Base-by-base conservation (phyloP, 2,113 vertebrate species). In the Saccopteryx bilineata region DNA sequence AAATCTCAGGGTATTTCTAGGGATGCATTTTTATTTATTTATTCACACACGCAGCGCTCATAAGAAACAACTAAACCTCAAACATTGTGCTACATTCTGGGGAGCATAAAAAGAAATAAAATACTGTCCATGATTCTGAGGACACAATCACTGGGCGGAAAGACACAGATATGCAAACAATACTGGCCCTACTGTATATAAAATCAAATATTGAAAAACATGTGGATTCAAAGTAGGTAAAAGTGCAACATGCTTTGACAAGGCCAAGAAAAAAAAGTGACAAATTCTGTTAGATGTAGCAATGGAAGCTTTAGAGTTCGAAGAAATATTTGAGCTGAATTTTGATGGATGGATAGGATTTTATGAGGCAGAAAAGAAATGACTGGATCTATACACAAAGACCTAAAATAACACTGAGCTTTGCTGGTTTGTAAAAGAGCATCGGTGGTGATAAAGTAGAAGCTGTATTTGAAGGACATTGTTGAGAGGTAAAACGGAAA, bases 181-280 rank as follows among this genome's bases (percentile, higher is more conserved):
- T n/a, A 68, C 48, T 13, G 8, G 50, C 5, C 39, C 50, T 46
- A 26, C 14, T 46, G 4, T 81, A 80, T 75, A 26, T 58, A 68
- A 93, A 90, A 81, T 74, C 66, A 93, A 90, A 90, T 81, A 90
- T 10, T 87, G 74, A 90, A 86, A 90, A 54, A 83, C 24, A 80
- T 61, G 31, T 21, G n/a, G 58, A 31, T 61, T 58, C 50, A 86
- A 24, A 80, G 48, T 17, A 75, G 24, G 65, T 58, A 66, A 24
- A 81, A 60, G 18, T 24, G 9, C 14, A 46, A 15, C 39, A 26
- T n/a, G 31, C 14, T 90, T 86, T 90, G 58, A 50, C 28, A 90
- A 90, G 86, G 74, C 60, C 66, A 86, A 75, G 39, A 60, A 93
- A 90, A 81, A 58, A 81, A 58, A 50, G 3, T 31, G 4, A 65